These are phyloP conservation scores for Neotoxoptera formosana DNA, from an alignment of 1,140 invertebrate species.

Conservation along the genomic window DNA sequence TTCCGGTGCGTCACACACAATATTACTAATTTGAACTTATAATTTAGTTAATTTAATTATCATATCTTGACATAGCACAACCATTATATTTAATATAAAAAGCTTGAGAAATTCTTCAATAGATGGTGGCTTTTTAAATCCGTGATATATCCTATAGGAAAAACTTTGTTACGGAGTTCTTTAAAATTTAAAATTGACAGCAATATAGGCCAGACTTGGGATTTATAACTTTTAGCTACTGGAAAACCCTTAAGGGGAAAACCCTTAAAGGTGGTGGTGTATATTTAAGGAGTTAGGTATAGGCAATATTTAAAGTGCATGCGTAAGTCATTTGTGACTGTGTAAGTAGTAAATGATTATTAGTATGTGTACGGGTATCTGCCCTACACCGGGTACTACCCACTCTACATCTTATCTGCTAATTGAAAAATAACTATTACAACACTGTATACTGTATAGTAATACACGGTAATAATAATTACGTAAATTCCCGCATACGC, in stretches of 20 bases:
- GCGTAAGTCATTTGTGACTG: no score
- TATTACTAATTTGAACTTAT: background rate
- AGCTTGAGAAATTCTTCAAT: background rate
- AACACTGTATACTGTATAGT: no score
- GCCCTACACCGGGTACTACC: no score
- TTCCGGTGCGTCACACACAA: constrained; percentile 2
- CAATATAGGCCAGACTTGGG: background rate
- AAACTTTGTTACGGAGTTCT: background rate
- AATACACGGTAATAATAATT: no score
- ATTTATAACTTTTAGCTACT: constrained; percentile 17
- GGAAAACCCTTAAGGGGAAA: constrained; percentile 8
- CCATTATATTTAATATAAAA: background rate
- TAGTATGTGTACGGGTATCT: no score
- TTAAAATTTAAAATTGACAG: constrained; percentile 4
- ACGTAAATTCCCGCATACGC: no score
- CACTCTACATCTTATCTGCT: no score
- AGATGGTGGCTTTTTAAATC: background rate
- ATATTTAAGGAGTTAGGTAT: no score
- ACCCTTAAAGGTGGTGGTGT: no score
- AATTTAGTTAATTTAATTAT: background rate
- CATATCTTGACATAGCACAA: background rate
- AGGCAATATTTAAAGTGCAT: no score
- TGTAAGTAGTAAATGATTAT: no score
- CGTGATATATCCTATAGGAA: constrained; percentile 15
- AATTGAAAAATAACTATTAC: no score